Evolutionary conservation across 2,113 vertebrate species (phyloP).

Genomic region (zebrafish (Danio rerio)): DNA sequence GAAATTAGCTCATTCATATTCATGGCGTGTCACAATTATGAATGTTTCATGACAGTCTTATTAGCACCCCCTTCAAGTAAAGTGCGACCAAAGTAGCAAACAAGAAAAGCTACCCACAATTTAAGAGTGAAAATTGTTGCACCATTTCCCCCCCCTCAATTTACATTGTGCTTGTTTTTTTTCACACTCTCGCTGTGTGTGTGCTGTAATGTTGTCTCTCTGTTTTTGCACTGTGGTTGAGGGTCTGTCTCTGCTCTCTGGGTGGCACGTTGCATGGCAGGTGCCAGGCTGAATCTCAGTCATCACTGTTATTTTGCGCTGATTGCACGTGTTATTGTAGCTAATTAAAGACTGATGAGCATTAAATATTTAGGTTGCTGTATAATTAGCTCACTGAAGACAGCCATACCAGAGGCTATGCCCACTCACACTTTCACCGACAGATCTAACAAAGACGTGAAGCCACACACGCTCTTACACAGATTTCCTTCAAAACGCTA

Average conservation of each 20-base stretch:
- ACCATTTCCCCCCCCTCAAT: too few species aligned
- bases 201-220: background rate
- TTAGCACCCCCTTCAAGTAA: too few species aligned
- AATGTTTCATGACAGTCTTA: too few species aligned
- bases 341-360: conserved; percentile 54
- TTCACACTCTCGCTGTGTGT: background rate
- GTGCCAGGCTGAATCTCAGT: conserved; percentile 45
- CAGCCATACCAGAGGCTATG: conserved; percentile 30
- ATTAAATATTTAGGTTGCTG: conserved; percentile 55
- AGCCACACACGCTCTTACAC: background rate
- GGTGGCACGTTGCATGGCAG: conserved; percentile 32
- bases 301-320: conserved; percentile 52
- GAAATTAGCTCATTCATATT: too few species aligned
- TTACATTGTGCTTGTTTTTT: background rate
- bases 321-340: conserved; percentile 49
- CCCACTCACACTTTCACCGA: background rate
- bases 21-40: too few species aligned
- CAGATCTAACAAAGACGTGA: background rate
- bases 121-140: too few species aligned
- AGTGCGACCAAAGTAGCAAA: too few species aligned
- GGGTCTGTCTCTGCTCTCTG: background rate
- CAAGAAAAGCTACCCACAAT: too few species aligned
- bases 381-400: conserved; percentile 49
- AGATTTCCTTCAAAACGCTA: background rate
- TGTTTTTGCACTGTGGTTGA: background rate